phyloP scores from a whole-genome alignment of 2,888 invertebrate genomes.

The Mesorhabditis sp. region DNA sequence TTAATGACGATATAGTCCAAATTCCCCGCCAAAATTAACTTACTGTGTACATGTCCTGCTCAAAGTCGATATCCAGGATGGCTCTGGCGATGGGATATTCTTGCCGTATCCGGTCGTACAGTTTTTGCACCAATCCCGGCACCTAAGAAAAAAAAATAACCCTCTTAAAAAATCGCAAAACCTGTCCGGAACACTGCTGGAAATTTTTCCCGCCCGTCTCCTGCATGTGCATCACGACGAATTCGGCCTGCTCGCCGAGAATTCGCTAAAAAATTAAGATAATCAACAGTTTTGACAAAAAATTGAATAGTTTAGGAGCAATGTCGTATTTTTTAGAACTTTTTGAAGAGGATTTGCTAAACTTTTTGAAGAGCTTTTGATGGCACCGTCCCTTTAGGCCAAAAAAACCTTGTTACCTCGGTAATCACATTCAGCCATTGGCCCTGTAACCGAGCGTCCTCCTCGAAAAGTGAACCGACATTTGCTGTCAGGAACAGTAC shows the following conservation, averaged over 20 bases:
- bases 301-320: too few relatives aligned
- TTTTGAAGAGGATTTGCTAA: too few relatives aligned
- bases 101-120: constrained; percentile 25
- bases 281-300: too few relatives aligned
- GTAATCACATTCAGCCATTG: constrained; percentile 34
- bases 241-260: constrained; percentile 24
- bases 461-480: constrained; percentile 55
- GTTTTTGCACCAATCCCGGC: constrained; percentile 34
- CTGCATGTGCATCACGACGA: constrained; percentile 47
- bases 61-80: constrained; percentile 46
- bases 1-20: too few relatives aligned
- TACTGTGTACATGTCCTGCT: constrained; percentile 45
- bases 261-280: constrained; percentile 40
- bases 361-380: too few relatives aligned
- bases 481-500: constrained; percentile 53
- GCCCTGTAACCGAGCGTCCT: constrained; percentile 31
- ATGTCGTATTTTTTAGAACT: too few relatives aligned
- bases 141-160: too few relatives aligned
- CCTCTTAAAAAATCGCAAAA: constrained; percentile 9
- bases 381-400: neutral
- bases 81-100: constrained; percentile 35
- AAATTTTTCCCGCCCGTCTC: constrained; percentile 54
- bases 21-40: too few relatives aligned
- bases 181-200: constrained; percentile 26
- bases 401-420: constrained; percentile 15